Evolutionary conservation across 2,888 invertebrate species (phyloP), one percentile per base, ranked within the genome.

Genomic region (Caenorhabditis uteleia): DNA sequence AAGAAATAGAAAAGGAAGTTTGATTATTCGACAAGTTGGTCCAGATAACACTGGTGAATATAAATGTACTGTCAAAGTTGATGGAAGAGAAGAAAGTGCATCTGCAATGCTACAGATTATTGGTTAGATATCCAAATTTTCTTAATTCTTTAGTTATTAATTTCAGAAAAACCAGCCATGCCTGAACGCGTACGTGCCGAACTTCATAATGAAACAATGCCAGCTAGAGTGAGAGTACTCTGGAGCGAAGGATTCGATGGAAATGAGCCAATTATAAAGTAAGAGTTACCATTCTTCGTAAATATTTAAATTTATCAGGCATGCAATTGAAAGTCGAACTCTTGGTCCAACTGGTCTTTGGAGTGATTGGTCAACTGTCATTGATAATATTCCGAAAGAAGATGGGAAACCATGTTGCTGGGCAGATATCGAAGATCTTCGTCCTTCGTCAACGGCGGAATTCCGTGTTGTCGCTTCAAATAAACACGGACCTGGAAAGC

Each of bases 381-480:
- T 95, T 45, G 90, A 89, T 29, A 91, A 91, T 82, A 87, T 97
- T 44, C 74, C 79, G 12, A 55, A 61, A n/a, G 77, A 80, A 6
- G 65, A 65, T 4, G 50, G 50, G 18, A 60, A 60, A 42, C 66
- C 66, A 29, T 66, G 66, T 21, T 66, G 66, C 26, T 56, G 45
- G 48, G 57, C 54, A 4, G 66, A 66, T 16, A 46, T 66, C 12
- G 66, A 66, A 42, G 66, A 66, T 46, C 86, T 97, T 44, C 92
- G 93, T 85, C 95, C 97, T 0, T 94, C 95, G 0, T 91, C 93
- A 0, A 90, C 91, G 0, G 98, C 97, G 85, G 93, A 95, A 84
- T 98, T 98, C 85, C 88, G 95, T 66, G 91, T 98, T n/a, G 91
- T 91, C 68, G 94, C 97, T 14, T 91, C 94, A 12, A 98, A 98